These are phyloP conservation scores for Drosophila baimaii DNA, from an alignment of 1,140 invertebrate species.

Conservation along the genomic window DNA sequence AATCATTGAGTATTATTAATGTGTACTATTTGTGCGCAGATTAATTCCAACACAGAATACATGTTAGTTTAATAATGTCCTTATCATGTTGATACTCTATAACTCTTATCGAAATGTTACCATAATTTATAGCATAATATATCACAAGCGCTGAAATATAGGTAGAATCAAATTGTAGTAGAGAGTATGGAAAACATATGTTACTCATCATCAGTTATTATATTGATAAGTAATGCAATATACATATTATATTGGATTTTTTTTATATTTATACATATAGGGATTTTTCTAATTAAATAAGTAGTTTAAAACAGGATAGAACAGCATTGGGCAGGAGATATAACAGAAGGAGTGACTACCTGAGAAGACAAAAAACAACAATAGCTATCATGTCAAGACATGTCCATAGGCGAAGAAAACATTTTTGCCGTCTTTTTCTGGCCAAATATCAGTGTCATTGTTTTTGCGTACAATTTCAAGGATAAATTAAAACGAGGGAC, in stretches of 20 bases:
- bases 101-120: constrained; percentile 4
- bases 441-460: no score
- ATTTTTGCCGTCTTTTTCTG: no score
- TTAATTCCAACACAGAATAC: constrained; percentile 26
- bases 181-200: constrained; percentile 1
- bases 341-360: no score
- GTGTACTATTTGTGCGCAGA: constrained; percentile 18
- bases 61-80: constrained; percentile 23
- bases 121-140: constrained; percentile 18
- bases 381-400: no score
- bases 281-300: not conserved
- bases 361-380: no score
- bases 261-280: not conserved
- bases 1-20: constrained; percentile 27
- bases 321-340: no score
- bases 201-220: not conserved
- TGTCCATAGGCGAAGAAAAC: no score
- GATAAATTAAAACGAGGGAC: no score
- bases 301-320: no score
- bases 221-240: not conserved
- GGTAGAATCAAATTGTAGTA: not conserved
- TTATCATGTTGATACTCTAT: constrained; percentile 17
- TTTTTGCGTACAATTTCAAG: no score
- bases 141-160: not conserved
- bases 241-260: not conserved